Base-by-base conservation (phyloP, 2,797 vertebrate species). In the Pempheris klunzingeri region DNA sequence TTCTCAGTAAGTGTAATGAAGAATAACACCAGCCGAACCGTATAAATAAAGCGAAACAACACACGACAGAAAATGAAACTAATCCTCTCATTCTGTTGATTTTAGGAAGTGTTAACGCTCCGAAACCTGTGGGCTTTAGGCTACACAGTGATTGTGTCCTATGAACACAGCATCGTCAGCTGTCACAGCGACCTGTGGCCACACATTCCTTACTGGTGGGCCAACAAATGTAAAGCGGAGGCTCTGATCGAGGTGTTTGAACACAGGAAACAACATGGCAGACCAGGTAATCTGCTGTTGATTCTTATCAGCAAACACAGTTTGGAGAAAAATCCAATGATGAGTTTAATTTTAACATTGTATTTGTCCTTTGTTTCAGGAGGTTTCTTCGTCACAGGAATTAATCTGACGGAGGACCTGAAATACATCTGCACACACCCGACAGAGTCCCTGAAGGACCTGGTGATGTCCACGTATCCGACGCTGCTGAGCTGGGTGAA, bases 201-300 rank as follows among this genome's bases (percentile, higher is more conserved):
- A 0, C 94, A 94, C 0, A 93, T 98, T 49, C 96, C 97, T 0
- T 98, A 98, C 91, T 99, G 98, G 98, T 98, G 97, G 97, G 98
- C 96, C 61, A 94, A 99, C 91, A 95, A 96, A 77, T 96, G 94
- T 9, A 92, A 95, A 86, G 90, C 96, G 0, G 78, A 92, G 7
- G 90, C 90, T 2, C 96, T 99, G 0, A 93, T 98, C 3, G 90
- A 90, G 12, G 97, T 94, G 76, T 94, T 99, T 74, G 98, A 99
- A 74, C 67, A 1, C 28, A 95, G 92, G 87, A 98, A 98, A 88
- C 86, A 86, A 74, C 69, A 81, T 0, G 96, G 96, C 32, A 93
- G 97, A 24, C 97, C 98, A 94, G 97, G 97, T 98, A 92, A 66
- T 41, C 13, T 4, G 12, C 22, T 3, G 36, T 20, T 52, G 11